Conservation (phyloP, 2,888 invertebrate genomes). For the Hemicrepidius hirtus region DNA sequence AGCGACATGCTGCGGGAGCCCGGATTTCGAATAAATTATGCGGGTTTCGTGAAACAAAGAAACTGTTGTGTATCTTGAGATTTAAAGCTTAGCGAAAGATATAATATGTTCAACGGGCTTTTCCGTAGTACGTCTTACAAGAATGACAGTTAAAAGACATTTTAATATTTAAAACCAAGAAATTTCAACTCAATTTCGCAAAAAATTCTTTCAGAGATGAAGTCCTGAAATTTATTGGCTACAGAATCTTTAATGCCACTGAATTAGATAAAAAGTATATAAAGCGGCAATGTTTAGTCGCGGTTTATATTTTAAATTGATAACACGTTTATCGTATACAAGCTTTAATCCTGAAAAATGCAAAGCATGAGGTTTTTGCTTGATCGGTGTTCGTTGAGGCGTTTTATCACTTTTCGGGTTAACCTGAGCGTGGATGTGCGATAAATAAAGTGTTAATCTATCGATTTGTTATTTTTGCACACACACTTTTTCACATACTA, state of each 20-base stretch:
- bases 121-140: not conserved
- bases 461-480: constrained; percentile 9
- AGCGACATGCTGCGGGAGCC: constrained; percentile 56
- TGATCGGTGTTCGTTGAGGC: constrained; percentile 8
- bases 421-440: constrained; percentile 17
- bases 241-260: no score
- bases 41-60: constrained; percentile 60
- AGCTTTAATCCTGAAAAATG: constrained; percentile 14
- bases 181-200: not conserved
- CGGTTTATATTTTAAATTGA: not conserved
- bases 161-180: not conserved
- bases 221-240: no score
- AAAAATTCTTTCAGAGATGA: no score
- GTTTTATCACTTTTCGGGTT: constrained; percentile 26
- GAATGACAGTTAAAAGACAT: no score
- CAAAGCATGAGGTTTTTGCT: constrained; percentile 18
- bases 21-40: constrained; percentile 59
- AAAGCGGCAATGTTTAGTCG: not conserved
- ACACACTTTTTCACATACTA: constrained; percentile 23
- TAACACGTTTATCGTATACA: not conserved
- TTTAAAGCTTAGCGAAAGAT: constrained; percentile 39
- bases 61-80: constrained; percentile 58
- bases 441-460: constrained; percentile 23
- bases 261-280: not conserved
- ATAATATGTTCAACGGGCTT: constrained; percentile 14